Conservation (phyloP, 2,797 vertebrate species). For the Siniperca undulata region DNA sequence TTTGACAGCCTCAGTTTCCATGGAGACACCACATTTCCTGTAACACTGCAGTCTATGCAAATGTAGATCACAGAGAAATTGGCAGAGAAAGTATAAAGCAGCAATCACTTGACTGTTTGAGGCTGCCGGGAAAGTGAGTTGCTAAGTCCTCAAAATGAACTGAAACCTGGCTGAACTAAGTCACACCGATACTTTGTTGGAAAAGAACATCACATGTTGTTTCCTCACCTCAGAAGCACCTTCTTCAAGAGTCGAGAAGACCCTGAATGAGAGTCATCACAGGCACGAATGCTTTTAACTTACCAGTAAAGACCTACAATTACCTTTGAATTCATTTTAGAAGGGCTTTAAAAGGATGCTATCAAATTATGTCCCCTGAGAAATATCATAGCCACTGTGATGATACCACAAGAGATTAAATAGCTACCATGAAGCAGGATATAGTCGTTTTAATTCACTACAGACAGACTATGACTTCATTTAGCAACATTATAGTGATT, state of each 20-base stretch:
- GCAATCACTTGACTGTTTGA: conserved; percentile 7
- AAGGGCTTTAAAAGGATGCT: neutral
- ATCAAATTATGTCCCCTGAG: neutral
- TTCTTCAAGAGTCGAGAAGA: neutral
- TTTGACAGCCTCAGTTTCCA: conserved; percentile 77
- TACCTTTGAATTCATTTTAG: neutral
- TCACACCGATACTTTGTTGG: neutral
- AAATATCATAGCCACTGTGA: neutral
- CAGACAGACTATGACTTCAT: neutral
- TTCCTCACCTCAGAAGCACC: neutral
- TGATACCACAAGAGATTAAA: neutral
- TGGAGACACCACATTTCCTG: conserved; percentile 71
- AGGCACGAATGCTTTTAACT: neutral
- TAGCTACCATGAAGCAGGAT: neutral
- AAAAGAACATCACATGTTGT: neutral
- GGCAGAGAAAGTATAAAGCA: conserved; percentile 44
- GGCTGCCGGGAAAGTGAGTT: conserved; percentile 24
- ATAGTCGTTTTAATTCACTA: conserved; percentile 23
- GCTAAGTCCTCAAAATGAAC: neutral
- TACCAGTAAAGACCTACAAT: neutral
- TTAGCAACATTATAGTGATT: neutral
- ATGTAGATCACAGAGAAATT: conserved; percentile 46
- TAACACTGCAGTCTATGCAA: conserved; percentile 49
- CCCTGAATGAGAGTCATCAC: neutral
- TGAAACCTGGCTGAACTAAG: neutral